Evolutionary conservation across 92 coral and sea anemone species (phyloP), one percentile per base, ranked within the genome.

Genomic region (Montipora capitata): DNA sequence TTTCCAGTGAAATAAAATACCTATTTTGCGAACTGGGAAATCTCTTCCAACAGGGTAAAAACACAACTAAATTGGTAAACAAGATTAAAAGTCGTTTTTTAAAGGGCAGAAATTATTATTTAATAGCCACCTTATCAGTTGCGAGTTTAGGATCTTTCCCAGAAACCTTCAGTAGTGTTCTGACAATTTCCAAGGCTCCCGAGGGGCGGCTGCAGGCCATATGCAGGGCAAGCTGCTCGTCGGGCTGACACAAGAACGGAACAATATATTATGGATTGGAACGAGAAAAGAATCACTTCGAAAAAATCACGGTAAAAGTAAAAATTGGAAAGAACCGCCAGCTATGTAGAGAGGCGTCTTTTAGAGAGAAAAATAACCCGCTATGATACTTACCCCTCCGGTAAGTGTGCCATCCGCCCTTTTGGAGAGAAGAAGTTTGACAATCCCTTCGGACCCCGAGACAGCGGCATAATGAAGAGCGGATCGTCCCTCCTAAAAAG

Each of bases 191-290:
- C 78, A 97, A 82, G 5, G 99, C 99, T 8, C 99, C 99, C 12
- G 99, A 96, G 15, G 93, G 94, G 75, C 99, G 89, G 67, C 97
- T 94, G 69, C 99, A 97, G 39, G 97, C 99, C 90, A 97, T 94
- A 89, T 97, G 99, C 10, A 97, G 94, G 38, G 99, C 91, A 0
- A 96, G 94, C 79, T 96, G 99, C 1, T 94, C 99, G 20, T 89
- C 88, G 9, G 95, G 90, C 99, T 95, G 76, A 14, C 20, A 61
- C 42, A 10, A 63, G 79, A 76, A 16, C 38, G 3, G 42, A 2
- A 4, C 5, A 16, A 2, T 58, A 5, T 10, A 56, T 10, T 13
- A 56, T 8, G 3, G 62, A 54, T 1, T 11, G 61, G 3, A 54
- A 54, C 61, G 61, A 54, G 10, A 54, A 6, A 10, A 54, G 61